Evolutionary conservation across 2,888 invertebrate genomes (phyloP), one percentile per base, ranked within the genome.

Genomic region (Formica aserva): DNA sequence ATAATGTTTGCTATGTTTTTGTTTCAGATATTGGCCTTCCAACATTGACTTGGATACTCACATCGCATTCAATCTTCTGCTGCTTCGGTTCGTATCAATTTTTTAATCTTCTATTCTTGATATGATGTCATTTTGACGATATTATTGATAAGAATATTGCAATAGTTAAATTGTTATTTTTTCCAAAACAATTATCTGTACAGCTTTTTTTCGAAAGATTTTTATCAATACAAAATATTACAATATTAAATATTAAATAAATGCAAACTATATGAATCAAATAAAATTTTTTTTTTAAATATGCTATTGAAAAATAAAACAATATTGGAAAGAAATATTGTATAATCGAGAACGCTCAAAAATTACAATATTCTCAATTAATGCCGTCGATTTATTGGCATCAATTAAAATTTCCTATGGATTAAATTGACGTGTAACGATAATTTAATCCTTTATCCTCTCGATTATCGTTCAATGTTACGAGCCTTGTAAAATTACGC

Each of bases 31-130:
- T n/a, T n/a, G 55, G 13, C 38, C 26, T 18, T 66, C 13, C n/a
- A 8, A 13, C 18, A 5, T 22, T 29, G 18, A 48, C 6, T 38
- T 13, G 76, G 26, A 67, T 67, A 52, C 9, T 66, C 41, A 5
- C 38, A 41, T 15, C 8, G n/a, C 15, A 5, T 41, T 29, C 2
- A 13, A 35, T 35, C n/a, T 18, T 29, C 18, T 69, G 26, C 32
- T 65, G 18, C 6, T n/a, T 38, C 5, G 76, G 76, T 77, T 67
- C 52, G 76, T 77, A 77, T n/a, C n/a, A 26, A 38, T 5, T 26
- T 15, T 38, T 77, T 29, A 8, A 52, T 67, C 55, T 26, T 77
- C 18, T 62, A 29, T 62, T 8, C 15, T 62, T 57, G 5, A 22
- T 22, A 4, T 0, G 3, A 22, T 3, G 22, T 63, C 11, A 18